Evolutionary conservation across 1,140 invertebrate species (phyloP), one percentile per base, ranked within the genome.

Genomic region (Eumaeus atala): DNA sequence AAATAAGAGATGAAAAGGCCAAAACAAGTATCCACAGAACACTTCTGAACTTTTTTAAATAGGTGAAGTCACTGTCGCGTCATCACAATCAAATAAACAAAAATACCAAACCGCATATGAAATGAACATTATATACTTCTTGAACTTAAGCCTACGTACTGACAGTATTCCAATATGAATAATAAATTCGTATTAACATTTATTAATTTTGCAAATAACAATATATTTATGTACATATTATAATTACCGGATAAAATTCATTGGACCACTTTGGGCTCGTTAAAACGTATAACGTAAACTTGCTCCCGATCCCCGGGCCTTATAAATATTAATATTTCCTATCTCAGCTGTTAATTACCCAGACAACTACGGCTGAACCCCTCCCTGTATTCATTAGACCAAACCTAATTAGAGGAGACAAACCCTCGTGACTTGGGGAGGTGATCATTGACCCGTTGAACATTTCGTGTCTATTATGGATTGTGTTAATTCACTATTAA

Each of bases 291-390:
- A 79, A 76, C 64, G 72, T 77, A 77, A 76, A 72, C 79, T 74
- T 74, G 62, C 67, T 67, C 68, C 68, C 63, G 61, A 16, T 58
- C 51, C 66, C 62, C 62, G 56, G 47, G 56, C 64, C 70, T 83
- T 85, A 83, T 83, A 82, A 85, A 85, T 85, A 83, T 85, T 85
- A 85, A 85, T 83, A 85, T 80, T 85, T 85, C 74, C 69, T 78
- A 83, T 85, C 82, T 82, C 69, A 75, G 74, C 69, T 75, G 81
- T 83, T 83, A 85, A 85, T 85, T 85, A 82, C 64, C 74, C 70
- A 76, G 72, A 80, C 74, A 83, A 81, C 77, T 77, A 75, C 67
- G 72, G 77, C 77, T 82, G 74, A 82, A 77, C 74, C 66, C 73
- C 21, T 58, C 71, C 77, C 75, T 70, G 72, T 85, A 77, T 84